phyloP scores from a whole-genome alignment of 2,113 vertebrate species.

The Carettochelys insculpta region DNA sequence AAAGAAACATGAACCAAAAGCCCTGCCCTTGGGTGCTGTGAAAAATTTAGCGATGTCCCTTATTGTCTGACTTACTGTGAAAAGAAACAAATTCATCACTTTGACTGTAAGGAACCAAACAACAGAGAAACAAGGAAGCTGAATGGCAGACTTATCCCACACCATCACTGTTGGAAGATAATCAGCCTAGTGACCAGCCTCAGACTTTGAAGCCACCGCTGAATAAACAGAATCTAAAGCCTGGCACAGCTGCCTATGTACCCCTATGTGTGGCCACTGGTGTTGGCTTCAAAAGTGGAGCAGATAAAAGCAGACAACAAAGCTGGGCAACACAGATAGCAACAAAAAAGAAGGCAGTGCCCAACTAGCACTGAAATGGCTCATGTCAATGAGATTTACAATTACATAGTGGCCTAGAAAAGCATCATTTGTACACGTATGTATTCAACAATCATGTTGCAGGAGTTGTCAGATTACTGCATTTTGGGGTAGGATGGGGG shows the following conservation, averaged over 20 bases:
- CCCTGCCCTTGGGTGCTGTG: conserved; percentile 21
- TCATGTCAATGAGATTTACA: neutral
- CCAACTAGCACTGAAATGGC: neutral
- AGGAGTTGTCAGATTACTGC: conserved; percentile 25
- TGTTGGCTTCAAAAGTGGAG: fast-evolving
- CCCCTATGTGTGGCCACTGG: neutral
- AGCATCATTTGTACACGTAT: neutral
- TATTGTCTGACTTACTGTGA: conserved; percentile 38
- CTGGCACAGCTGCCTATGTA: conserved; percentile 38
- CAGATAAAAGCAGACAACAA: conserved; percentile 15
- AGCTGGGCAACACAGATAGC: conserved; percentile 7
- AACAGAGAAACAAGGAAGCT: neutral
- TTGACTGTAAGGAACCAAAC: neutral
- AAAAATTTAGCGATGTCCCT: conserved; percentile 41
- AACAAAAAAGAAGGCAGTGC: neutral
- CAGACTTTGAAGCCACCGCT: neutral
- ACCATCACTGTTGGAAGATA: neutral
- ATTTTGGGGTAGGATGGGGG: conserved; percentile 58
- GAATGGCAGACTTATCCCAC: conserved; percentile 29
- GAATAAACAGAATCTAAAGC: neutral
- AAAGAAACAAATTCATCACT: conserved; percentile 43
- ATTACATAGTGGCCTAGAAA: neutral
- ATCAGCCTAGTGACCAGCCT: conserved; percentile 48
- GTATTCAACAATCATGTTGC: conserved; percentile 16
- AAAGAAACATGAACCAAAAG: conserved; percentile 19